These are phyloP conservation scores for Andrena fulva DNA, from an alignment of 2,888 invertebrate genomes.

Conservation along the genomic window DNA sequence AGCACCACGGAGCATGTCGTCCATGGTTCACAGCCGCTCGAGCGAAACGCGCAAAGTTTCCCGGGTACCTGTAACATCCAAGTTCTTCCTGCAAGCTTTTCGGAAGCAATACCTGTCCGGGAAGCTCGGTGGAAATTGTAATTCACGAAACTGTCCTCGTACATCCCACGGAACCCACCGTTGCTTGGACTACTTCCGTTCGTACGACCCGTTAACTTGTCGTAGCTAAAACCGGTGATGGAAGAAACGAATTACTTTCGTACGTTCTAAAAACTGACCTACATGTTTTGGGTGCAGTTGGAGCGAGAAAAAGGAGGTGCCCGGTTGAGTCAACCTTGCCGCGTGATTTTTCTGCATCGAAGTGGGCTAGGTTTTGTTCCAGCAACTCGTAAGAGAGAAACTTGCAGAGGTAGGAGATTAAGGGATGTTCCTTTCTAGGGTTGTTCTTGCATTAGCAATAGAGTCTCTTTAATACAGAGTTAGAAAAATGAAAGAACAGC, in stretches of 20 bases:
- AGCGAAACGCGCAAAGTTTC: conserved; percentile 25
- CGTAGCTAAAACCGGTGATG: not conserved
- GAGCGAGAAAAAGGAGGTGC: not conserved
- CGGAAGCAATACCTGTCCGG: not conserved
- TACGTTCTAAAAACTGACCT: not conserved
- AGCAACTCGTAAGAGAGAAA: not conserved
- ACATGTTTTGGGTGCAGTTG: not conserved
- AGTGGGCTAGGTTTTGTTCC: not conserved
- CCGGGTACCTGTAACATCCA: not conserved
- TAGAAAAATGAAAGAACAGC: not conserved
- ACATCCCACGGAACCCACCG: not conserved
- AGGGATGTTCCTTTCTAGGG: too few relatives aligned
- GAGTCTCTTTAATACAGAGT: too few relatives aligned
- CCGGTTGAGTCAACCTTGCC: not conserved
- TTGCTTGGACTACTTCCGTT: not conserved
- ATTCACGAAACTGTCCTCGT: conserved; percentile 1
- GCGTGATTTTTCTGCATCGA: not conserved
- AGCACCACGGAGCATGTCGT: not conserved
- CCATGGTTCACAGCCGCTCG: not conserved
- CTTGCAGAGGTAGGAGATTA: not conserved
- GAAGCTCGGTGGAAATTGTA: not conserved
- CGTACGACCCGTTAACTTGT: not conserved
- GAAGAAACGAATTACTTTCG: conserved; percentile 13
- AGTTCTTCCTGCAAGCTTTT: not conserved
- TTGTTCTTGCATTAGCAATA: not conserved